Conservation (phyloP, 1,140 invertebrate species). For the Drosophila bifasciata region DNA sequence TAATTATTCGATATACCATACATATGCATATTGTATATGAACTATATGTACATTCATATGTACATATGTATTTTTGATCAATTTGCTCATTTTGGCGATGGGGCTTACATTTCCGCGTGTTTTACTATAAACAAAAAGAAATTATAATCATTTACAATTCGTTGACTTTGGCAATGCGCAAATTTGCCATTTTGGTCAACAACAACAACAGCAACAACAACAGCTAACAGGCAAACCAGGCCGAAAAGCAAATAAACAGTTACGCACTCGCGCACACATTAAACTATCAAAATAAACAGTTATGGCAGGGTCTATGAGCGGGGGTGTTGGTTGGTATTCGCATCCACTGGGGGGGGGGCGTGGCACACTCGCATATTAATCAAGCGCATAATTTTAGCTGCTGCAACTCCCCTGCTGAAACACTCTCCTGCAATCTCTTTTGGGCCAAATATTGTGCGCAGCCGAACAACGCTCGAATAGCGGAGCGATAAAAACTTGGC, state of each 20-base stretch:
- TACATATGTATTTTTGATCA: not conserved
- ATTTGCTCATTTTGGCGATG: conserved; percentile 12
- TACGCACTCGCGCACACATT: conserved; percentile 43
- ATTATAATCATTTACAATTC: conserved; percentile 81
- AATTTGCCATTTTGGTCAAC: conserved; percentile 69
- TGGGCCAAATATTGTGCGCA: not conserved
- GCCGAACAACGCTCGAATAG: conserved; percentile 61
- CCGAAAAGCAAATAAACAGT: conserved; percentile 60
- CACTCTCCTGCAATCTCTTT: no score
- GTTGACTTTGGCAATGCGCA: conserved; percentile 72
- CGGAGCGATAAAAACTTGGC: conserved; percentile 79
- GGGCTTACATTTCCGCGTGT: conserved; percentile 50
- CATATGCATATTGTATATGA: no score
- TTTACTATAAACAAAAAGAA: conserved; percentile 48
- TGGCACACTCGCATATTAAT: conserved; percentile 64
- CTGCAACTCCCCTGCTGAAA: conserved; percentile 26
- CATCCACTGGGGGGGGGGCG: not conserved
- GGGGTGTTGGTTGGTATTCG: no score
- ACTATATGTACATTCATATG: no score
- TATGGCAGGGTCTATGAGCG: no score
- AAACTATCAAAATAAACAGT: conserved; percentile 79
- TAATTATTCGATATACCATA: not conserved
- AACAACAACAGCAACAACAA: conserved; percentile 41
- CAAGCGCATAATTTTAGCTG: conserved; percentile 70
- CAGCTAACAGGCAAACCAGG: conserved; percentile 3